These are phyloP conservation scores for Varanus salvator DNA, from an alignment of 2,113 vertebrate species.

Conservation along the genomic window DNA sequence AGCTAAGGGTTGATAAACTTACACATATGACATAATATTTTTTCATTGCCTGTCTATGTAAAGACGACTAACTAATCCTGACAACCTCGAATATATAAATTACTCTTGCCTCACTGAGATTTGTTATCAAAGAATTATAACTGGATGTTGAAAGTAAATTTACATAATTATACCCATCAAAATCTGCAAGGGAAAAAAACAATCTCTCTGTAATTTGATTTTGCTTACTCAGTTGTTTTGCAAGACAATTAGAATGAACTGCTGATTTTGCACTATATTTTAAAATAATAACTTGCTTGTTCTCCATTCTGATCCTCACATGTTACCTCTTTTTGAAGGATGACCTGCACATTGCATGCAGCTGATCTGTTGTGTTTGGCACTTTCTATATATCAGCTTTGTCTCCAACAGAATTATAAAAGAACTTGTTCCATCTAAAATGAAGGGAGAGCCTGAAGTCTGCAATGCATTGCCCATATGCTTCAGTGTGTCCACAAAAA, in stretches of 20 bases:
- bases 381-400: background rate
- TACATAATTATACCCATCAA: conserved; percentile 32
- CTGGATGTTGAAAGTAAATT: conserved; percentile 55
- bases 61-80: conserved; percentile 46
- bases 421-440: background rate
- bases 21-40: background rate
- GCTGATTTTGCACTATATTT: background rate
- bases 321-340: background rate
- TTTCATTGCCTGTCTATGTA: conserved; percentile 47
- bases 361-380: background rate
- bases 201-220: conserved; percentile 33
- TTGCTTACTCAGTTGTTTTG: background rate
- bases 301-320: background rate
- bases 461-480: background rate
- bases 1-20: background rate
- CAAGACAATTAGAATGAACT: background rate
- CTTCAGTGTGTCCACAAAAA: too few species aligned
- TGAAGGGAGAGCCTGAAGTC: background rate
- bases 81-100: conserved; percentile 44
- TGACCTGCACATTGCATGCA: background rate
- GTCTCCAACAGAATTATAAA: background rate
- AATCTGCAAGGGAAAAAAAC: conserved; percentile 32
- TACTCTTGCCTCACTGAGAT: conserved; percentile 40
- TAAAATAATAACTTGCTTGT: background rate
- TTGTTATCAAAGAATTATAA: conserved; percentile 50